Conservation (phyloP, 2,888 invertebrate species). For the Andrena bicolor region DNA sequence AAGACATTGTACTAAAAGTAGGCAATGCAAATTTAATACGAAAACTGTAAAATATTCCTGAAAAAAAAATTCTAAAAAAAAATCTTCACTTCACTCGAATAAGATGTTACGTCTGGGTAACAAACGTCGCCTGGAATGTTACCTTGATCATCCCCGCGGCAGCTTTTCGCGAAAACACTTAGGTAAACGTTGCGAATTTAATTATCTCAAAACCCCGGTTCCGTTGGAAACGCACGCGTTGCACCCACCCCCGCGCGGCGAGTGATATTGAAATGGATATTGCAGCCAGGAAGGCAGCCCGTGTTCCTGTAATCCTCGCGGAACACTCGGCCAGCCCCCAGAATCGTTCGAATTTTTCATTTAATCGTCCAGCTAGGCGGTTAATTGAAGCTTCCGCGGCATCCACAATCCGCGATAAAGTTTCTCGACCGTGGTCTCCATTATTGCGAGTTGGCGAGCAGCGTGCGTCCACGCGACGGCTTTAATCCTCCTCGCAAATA, state of each 20-base stretch:
- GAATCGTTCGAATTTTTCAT: conserved; percentile 27
- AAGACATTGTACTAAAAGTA: too few relatives aligned
- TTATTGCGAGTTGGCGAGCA: neutral
- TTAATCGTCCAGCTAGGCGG: conserved; percentile 17
- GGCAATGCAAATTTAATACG: too few relatives aligned
- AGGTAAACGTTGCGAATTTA: conserved; percentile 40
- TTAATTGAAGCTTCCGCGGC: conserved; percentile 24
- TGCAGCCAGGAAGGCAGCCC: neutral
- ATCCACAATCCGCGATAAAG: conserved; percentile 4
- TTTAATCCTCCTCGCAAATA: conserved; percentile 28
- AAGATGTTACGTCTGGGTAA: too few relatives aligned
- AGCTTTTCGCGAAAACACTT: conserved; percentile 12
- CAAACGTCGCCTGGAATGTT: too few relatives aligned
- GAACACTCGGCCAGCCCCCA: neutral
- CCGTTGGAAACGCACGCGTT: neutral
- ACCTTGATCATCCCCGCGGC: too few relatives aligned
- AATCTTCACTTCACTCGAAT: too few relatives aligned
- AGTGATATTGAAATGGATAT: conserved; percentile 47
- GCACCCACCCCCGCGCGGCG: neutral
- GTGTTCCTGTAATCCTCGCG: conserved; percentile 5
- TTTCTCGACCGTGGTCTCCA: neutral
- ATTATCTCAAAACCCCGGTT: conserved; percentile 43
- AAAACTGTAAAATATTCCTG: too few relatives aligned
- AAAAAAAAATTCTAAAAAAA: too few relatives aligned
- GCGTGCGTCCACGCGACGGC: neutral